phyloP scores from a whole-genome alignment of 2,888 invertebrate genomes.

The Seladonia tumulorum region DNA sequence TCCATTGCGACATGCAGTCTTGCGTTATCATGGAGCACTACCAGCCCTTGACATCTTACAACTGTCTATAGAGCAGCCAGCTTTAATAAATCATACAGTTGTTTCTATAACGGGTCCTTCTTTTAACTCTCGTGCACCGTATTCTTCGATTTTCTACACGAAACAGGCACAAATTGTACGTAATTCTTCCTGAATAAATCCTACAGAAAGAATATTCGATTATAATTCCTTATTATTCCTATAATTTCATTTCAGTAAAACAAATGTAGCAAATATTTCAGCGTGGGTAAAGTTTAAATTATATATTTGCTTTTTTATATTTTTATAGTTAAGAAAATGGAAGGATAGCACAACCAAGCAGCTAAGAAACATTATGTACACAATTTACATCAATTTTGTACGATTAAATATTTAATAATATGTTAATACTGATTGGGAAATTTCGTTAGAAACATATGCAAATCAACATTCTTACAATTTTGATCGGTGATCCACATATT shows the following conservation, averaged over 20 bases:
- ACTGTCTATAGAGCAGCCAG: constrained; percentile 5
- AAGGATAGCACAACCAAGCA: background rate
- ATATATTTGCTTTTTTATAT: background rate
- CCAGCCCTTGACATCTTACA: constrained; percentile 25
- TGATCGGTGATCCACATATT: background rate
- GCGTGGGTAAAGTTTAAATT: background rate
- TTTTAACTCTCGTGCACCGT: constrained; percentile 3
- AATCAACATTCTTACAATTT: background rate
- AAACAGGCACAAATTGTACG: background rate
- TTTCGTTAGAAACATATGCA: no score
- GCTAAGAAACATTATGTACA: background rate
- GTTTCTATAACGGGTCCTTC: background rate
- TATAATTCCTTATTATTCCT: background rate
- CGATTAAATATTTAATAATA: background rate
- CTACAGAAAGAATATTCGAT: background rate
- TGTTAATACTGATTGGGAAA: no score
- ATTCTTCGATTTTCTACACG: background rate
- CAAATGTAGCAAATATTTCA: background rate
- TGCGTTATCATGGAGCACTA: constrained; percentile 30
- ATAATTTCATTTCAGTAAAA: background rate
- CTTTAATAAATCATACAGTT: constrained; percentile 18
- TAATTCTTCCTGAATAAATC: background rate
- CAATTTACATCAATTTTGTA: background rate
- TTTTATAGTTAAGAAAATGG: no score
- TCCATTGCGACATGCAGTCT: constrained; percentile 32